These are phyloP conservation scores for Synchiropus splendidus DNA, from an alignment of 2,113 vertebrate species.

Conservation along the genomic window DNA sequence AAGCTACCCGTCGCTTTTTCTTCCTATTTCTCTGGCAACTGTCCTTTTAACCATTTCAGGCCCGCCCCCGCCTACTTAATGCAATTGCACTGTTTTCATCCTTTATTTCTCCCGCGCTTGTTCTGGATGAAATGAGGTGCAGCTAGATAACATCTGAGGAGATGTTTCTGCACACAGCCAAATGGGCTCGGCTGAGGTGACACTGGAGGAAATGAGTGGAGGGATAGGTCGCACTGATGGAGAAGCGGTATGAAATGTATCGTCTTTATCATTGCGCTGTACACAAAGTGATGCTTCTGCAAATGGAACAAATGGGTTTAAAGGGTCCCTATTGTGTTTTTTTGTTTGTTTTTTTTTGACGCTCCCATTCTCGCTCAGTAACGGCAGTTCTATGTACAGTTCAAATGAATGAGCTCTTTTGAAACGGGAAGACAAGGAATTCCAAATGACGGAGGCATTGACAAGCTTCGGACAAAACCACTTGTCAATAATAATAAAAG, in stretches of 20 bases:
- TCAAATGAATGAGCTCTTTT: slow-evolving; percentile 47
- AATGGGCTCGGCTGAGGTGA: slow-evolving; percentile 53
- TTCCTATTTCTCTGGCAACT: slow-evolving; percentile 34
- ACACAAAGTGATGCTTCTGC: slow-evolving; percentile 35
- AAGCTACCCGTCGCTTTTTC: slow-evolving; percentile 41
- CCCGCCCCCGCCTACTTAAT: slow-evolving; percentile 16
- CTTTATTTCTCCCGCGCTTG: slow-evolving; percentile 33
- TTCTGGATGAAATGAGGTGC: slow-evolving; percentile 32
- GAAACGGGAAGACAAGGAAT: slow-evolving; percentile 38
- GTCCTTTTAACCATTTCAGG: slow-evolving; percentile 41
- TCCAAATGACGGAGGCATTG: too few relatives aligned
- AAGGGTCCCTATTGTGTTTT: too few relatives aligned
- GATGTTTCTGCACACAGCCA: slow-evolving; percentile 31
- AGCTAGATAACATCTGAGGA: slow-evolving; percentile 30
- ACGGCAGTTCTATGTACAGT: slow-evolving; percentile 47
- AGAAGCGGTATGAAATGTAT: slow-evolving; percentile 36
- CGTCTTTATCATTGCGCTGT: slow-evolving; percentile 30
- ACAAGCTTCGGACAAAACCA: too few relatives aligned
- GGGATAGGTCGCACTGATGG: slow-evolving; percentile 11
- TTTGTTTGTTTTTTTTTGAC: too few relatives aligned
- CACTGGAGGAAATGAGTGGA: slow-evolving; percentile 41
- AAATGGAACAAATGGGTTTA: too few relatives aligned
- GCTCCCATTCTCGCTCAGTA: too few relatives aligned
- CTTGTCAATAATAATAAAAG: too few relatives aligned
- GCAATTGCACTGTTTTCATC: slow-evolving; percentile 29